Conservation (phyloP, 1,140 invertebrate genomes). For the Globodera rostochiensis region DNA sequence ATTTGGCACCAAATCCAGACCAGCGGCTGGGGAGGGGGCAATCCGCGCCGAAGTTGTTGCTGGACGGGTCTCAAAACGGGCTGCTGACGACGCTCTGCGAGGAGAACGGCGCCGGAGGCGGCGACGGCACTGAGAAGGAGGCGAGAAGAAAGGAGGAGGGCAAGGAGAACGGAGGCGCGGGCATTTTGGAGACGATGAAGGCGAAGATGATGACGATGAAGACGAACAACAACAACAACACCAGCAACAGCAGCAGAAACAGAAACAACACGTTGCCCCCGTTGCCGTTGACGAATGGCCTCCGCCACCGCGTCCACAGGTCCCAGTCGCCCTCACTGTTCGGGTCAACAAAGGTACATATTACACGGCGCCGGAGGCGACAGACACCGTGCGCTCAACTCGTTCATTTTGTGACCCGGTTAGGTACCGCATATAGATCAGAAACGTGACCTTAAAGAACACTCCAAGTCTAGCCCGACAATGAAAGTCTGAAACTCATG, state of each 20-base stretch:
- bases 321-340: neutral
- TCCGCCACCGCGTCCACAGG: neutral
- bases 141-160: too few species aligned
- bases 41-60: too few species aligned
- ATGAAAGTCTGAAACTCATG: too few species aligned
- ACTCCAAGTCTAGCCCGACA: too few species aligned
- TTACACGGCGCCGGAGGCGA: neutral
- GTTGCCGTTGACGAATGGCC: neutral
- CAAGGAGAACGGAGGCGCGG: neutral
- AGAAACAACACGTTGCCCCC: neutral
- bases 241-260: neutral
- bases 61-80: neutral
- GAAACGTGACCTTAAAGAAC: too few species aligned
- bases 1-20: too few species aligned
- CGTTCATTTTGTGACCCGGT: too few species aligned
- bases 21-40: neutral
- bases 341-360: neutral
- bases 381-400: neutral
- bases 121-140: too few species aligned
- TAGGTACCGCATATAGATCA: too few species aligned
- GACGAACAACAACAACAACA: neutral
- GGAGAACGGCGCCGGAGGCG: neutral
- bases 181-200: neutral
- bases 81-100: neutral
- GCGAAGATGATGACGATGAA: too few species aligned